Evolutionary conservation across 2,797 vertebrate genomes (phyloP).

Genomic region (Prionace glauca): DNA sequence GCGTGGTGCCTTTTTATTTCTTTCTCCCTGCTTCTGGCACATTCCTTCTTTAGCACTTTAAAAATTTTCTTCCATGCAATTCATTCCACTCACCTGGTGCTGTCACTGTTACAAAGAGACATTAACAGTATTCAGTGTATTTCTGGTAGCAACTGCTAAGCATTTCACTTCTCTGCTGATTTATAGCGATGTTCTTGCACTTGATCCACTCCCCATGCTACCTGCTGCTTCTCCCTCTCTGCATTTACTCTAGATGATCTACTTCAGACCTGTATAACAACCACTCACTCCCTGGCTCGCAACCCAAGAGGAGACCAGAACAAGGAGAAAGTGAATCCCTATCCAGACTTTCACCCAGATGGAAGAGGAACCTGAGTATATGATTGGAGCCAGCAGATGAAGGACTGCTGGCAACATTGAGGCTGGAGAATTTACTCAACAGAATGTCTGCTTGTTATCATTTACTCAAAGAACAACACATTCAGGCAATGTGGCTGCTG

Average conservation of each 20-base stretch:
- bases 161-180: background rate
- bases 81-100: background rate
- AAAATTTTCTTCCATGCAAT: background rate
- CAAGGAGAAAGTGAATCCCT: background rate
- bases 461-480: background rate
- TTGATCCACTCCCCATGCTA: background rate
- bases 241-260: background rate
- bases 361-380: background rate
- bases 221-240: background rate
- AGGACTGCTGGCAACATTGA: background rate
- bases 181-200: too few species aligned
- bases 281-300: background rate
- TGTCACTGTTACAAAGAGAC: background rate
- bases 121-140: background rate
- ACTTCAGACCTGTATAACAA: background rate
- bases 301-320: background rate
- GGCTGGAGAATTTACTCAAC: background rate
- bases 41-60: background rate
- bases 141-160: background rate
- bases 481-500: background rate
- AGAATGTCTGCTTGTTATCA: background rate
- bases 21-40: background rate
- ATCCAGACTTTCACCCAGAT: background rate
- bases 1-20: background rate
- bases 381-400: background rate